These are phyloP conservation scores for Melanchra persicariae DNA, from an alignment of 2,888 invertebrate genomes.

Conservation along the genomic window DNA sequence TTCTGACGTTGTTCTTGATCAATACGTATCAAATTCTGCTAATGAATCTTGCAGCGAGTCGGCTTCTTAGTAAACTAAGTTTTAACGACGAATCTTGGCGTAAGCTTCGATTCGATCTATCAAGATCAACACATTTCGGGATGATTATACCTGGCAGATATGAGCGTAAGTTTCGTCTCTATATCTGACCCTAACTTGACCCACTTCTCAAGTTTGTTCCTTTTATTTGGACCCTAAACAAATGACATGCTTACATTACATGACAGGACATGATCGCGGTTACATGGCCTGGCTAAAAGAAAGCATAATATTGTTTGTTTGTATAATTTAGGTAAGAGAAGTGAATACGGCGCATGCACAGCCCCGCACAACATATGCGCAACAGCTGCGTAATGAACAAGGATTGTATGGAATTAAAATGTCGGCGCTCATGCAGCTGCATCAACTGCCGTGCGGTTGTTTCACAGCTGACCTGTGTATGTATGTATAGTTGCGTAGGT, in stretches of 20 bases:
- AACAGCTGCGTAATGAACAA: slow-evolving; percentile 20
- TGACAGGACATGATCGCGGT: not conserved
- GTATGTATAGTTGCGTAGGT: not conserved
- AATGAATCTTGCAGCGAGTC: not conserved
- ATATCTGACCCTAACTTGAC: no score
- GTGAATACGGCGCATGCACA: not conserved
- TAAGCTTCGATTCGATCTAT: not conserved
- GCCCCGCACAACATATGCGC: slow-evolving; percentile 7
- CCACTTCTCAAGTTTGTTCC: no score
- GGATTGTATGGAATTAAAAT: not conserved
- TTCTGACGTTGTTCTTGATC: not conserved
- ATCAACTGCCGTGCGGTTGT: not conserved
- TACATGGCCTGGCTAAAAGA: not conserved
- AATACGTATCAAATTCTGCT: not conserved
- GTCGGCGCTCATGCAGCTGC: not conserved
- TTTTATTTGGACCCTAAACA: not conserved
- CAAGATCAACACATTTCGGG: not conserved
- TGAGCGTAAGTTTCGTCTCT: no score
- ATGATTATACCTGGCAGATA: no score
- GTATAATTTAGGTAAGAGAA: slow-evolving; percentile 1
- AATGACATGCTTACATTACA: not conserved
- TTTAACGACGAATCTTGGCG: not conserved
- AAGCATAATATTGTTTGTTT: slow-evolving; percentile 10
- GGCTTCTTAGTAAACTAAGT: not conserved
- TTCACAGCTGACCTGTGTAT: not conserved